Conservation (phyloP, 2,797 vertebrate genomes). For the Potorous gilbertii region DNA sequence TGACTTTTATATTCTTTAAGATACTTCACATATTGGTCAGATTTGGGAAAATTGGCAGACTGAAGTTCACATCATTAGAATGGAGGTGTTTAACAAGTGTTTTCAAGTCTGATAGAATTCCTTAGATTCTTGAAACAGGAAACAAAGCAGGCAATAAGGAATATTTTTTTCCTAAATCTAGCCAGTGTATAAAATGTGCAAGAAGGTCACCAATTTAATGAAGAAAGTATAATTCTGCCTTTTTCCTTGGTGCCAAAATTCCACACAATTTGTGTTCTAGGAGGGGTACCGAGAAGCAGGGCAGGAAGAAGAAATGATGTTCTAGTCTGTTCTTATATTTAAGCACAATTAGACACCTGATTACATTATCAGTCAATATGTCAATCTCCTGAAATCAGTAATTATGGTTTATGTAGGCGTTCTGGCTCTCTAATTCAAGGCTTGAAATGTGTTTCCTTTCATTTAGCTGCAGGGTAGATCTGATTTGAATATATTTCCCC, state of each 20-base stretch:
- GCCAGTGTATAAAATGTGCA: constrained; percentile 37
- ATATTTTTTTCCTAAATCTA: constrained; percentile 41
- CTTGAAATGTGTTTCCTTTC: background rate
- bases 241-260: constrained; percentile 25
- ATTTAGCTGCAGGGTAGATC: constrained; percentile 21
- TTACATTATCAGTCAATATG: background rate
- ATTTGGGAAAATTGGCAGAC: constrained; percentile 65
- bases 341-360: background rate
- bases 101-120: constrained; percentile 67
- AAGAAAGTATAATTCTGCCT: constrained; percentile 42
- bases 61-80: constrained; percentile 68
- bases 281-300: background rate
- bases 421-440: constrained; percentile 11
- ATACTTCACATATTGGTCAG: constrained; percentile 49
- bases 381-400: background rate
- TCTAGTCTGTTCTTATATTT: background rate
- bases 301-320: background rate
- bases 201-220: constrained; percentile 8
- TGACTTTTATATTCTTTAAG: constrained; percentile 42
- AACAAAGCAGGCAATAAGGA: constrained; percentile 48
- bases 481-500: constrained; percentile 20
- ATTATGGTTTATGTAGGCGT: background rate
- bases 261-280: constrained; percentile 19
- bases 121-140: constrained; percentile 59
- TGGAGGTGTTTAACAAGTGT: constrained; percentile 70